Evolutionary conservation across 2,888 invertebrate genomes (phyloP), one percentile per base, ranked within the genome.

Genomic region (Phengaris arion): DNA sequence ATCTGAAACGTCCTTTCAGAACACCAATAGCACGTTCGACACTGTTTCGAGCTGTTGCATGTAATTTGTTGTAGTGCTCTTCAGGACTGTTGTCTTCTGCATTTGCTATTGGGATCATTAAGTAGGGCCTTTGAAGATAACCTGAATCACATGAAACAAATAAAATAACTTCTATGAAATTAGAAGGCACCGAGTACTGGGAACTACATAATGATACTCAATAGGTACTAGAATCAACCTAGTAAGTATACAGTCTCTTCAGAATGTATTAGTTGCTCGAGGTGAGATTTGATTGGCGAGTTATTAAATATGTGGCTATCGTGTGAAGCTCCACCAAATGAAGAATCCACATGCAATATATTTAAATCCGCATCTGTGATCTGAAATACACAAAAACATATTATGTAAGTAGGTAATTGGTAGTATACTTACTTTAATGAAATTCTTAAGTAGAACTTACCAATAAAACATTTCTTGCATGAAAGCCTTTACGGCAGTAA

Each of bases 301-400:
- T 54, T 54, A 54, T 54, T 54, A 54, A 54, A 76, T 55, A 74
- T 73, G 73, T 76, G 76, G 35, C 54, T 2, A 57, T 74, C 76
- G 45, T 64, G 76, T 52, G 76, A 74, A 12, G 76, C 76, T 68
- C 77, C 77, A 0, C 77, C 77, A 68, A 74, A 79, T 12, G 75
- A 57, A 13, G 77, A 64, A 68, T 78, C 77, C 9, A 78, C 76
- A 70, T 77, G 74, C 13, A 77, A n/a, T 22, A 78, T 77, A 35
- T 78, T 76, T 52, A 75, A 68, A 10, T 78, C 76, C 2, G 64
- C 68, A 69, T 79, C 76, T 55, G 68, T 55, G 10, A 79, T 76
- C 76, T 75, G 46, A 4, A 75, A 74, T 51, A 57, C 54, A 54
- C 54, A 54, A 54, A 54, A 54, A 54, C 13, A 54, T 52, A 52